Conservation (phyloP, 2,888 invertebrate genomes). For the Buathra laborator region DNA sequence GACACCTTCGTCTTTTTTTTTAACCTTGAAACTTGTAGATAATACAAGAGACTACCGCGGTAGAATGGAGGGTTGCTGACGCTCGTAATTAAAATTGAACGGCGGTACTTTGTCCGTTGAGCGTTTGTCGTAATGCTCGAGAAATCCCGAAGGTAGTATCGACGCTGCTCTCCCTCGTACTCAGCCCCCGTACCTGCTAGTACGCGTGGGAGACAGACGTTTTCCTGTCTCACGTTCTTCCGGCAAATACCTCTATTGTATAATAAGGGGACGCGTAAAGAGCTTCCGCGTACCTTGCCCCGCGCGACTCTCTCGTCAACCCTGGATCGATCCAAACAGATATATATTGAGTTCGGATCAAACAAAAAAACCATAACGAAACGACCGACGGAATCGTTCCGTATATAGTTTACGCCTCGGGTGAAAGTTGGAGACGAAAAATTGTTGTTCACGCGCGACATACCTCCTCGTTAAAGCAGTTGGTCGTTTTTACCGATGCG, state of each 20-base stretch:
- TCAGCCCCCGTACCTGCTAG: neutral
- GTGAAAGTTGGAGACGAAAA: too few species aligned
- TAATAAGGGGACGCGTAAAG: constrained; percentile 4
- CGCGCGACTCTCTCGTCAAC: too few species aligned
- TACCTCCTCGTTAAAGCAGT: constrained; percentile 24
- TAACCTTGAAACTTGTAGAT: neutral
- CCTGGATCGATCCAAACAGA: too few species aligned
- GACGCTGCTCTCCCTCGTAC: neutral
- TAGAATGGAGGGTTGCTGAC: neutral
- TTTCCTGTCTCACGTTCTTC: constrained; percentile 49
- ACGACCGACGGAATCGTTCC: too few species aligned
- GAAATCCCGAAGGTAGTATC: neutral
- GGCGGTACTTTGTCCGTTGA: neutral
- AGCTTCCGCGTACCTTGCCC: neutral
- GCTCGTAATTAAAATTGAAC: too few species aligned
- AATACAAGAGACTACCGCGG: neutral
- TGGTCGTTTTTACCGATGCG: constrained; percentile 4
- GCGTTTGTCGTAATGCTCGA: neutral
- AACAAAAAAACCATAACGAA: too few species aligned
- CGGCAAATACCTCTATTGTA: constrained; percentile 26
- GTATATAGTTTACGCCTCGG: too few species aligned
- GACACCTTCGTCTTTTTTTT: too few species aligned
- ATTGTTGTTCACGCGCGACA: neutral
- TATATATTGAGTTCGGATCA: too few species aligned
- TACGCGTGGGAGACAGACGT: constrained; percentile 24